Percentiles rank a stretch among this genome's conserved stretches.
Conservation (phyloP, 1,140 invertebrate species). For the Heliconius hewitsoni region DNA sequence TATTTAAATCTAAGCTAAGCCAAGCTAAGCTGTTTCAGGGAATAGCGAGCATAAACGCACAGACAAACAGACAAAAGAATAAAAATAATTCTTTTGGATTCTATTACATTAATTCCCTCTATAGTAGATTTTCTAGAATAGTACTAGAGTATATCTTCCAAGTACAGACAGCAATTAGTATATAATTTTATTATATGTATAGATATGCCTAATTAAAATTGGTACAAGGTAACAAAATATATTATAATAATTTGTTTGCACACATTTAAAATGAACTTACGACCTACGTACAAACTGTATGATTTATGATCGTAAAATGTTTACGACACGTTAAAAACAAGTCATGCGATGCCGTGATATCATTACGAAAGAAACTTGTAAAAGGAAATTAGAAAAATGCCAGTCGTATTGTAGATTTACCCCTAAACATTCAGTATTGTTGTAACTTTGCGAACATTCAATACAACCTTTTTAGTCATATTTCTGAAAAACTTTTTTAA, state of each 20-base stretch:
- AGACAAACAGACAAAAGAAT: no score
- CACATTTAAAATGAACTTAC: not conserved
- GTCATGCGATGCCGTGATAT: slow-evolving; percentile 71
- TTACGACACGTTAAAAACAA: slow-evolving; percentile 47
- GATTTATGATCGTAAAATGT: slow-evolving; percentile 46
- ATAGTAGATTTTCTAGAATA: no score
- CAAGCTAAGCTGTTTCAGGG: no score
- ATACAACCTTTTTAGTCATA: not conserved
- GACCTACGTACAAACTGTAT: slow-evolving; percentile 10
- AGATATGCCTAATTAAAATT: no score
- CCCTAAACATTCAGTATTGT: slow-evolving; percentile 28
- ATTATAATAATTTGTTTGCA: not conserved
- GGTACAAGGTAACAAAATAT: no score
- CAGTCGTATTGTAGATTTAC: slow-evolving; percentile 41
- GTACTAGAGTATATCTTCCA: no score
- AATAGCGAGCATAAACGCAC: no score
- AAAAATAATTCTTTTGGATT: no score
- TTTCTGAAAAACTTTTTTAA: not conserved
- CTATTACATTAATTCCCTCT: no score
- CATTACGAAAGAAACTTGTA: slow-evolving; percentile 60
- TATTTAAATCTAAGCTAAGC: no score
- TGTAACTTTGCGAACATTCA: not conserved
- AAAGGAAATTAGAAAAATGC: slow-evolving; percentile 46
- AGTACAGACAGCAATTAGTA: no score
- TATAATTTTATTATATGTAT: no score